Evolutionary conservation across 2,888 invertebrate species (phyloP).

Genomic region (Limnephilus auricula): DNA sequence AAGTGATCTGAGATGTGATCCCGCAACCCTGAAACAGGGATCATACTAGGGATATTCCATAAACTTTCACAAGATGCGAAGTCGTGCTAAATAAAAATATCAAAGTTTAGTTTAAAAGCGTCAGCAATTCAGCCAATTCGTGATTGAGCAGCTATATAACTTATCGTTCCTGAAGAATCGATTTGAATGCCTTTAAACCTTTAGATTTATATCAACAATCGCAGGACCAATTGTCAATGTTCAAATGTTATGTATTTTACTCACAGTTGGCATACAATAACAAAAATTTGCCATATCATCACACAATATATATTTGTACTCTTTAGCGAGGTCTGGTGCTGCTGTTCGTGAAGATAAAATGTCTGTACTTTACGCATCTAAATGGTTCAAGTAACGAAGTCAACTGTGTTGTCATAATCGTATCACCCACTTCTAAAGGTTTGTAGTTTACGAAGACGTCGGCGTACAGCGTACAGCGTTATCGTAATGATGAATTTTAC

Average conservation of each 20-base stretch:
- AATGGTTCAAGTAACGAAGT: not conserved
- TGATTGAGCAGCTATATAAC: not conserved
- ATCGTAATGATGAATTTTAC: not conserved
- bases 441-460: not conserved
- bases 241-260: not conserved
- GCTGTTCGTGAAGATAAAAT: not conserved
- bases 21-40: not conserved
- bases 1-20: conserved; percentile 8
- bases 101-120: not conserved
- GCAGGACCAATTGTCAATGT: not conserved
- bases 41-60: too few species aligned
- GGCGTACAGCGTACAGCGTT: not conserved
- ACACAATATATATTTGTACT: not conserved
- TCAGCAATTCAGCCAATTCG: not conserved
- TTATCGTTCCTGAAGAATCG: not conserved
- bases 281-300: too few species aligned
- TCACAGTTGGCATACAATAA: too few species aligned
- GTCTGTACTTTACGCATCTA: not conserved
- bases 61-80: not conserved
- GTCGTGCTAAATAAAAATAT: too few species aligned
- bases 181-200: not conserved
- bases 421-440: not conserved
- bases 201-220: too few species aligned
- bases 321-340: not conserved
- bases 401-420: not conserved